Base-by-base conservation (phyloP, 2,797 vertebrate species). In the Sebastes paucispinis region DNA sequence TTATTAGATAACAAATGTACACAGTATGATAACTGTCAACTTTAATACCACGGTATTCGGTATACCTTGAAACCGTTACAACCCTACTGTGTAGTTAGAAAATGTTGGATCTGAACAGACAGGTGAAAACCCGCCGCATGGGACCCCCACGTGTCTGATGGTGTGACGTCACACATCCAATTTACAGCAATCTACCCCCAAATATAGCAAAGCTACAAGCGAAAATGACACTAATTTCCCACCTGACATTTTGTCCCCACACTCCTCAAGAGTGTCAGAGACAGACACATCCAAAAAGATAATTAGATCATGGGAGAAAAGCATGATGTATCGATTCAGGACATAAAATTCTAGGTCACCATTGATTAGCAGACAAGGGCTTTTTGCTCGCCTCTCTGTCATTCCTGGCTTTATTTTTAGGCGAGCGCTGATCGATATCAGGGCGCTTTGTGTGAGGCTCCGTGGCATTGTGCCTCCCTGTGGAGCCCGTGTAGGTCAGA, bases 281-380 rank as follows among this genome's bases (percentile, higher is more conserved):
- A 82, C 75, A 14, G 86, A 75, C 59, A 39, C 79, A 43, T 82
- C 89, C 75, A 54, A 14, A 14, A 63, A 77, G 87, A 91, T 90
- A 87, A 92, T 93, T 91, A 87, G 80, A 89, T 88, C 47, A 86
- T 77, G 74, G 73, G 22, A 70, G 86, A 50, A 87, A 93, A 84
- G 81, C 77, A 77, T 81, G 88, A 88, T 71, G 59, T 58, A 93
- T 94, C 4, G 92, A 93, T 81, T 71, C 22, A 14, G 57, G 81
- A 77, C 83, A 63, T 68, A 86, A 87, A 52, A 92, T 91, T 93
- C 87, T 77, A 89, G 86, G 91, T 92, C 91, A 90, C 13, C 80
- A 94, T 93, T 90, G 93, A 94, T 93, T 89, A 84, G 87, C 75
- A 84, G 83, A 82, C 85, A 32, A 73, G 36, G 83, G 80, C 83